Conservation (phyloP, 2,888 invertebrate genomes). For the Drosophila infuscata region DNA sequence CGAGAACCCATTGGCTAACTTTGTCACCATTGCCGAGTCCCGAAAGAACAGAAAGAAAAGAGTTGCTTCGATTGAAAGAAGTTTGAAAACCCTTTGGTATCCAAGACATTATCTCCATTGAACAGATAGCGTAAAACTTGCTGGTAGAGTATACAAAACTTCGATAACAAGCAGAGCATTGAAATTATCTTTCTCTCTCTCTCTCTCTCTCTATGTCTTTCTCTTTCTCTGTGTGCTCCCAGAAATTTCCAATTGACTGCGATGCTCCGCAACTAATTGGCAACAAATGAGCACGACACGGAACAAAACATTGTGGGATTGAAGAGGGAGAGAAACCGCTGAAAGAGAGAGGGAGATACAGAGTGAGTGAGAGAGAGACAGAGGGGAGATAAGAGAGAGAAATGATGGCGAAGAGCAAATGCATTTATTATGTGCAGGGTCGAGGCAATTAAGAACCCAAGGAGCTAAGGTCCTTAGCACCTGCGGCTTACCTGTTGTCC, state of each 20-base stretch:
- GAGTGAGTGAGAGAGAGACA: not conserved
- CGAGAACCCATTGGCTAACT: constrained; percentile 41
- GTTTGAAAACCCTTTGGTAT: constrained; percentile 7
- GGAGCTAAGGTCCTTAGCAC: constrained; percentile 45
- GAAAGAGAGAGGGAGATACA: not conserved
- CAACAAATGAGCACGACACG: constrained; percentile 76
- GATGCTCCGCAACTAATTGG: constrained; percentile 79
- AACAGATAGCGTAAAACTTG: not conserved
- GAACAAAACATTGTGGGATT: constrained; percentile 22
- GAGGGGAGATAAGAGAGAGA: not conserved
- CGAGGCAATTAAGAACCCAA: constrained; percentile 29
- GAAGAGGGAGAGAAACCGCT: not conserved
- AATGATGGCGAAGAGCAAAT: constrained; percentile 24
- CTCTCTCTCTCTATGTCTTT: not conserved
- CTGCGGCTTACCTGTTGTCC: constrained; percentile 28
- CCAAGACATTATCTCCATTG: not conserved
- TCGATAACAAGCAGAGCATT: constrained; percentile 6
- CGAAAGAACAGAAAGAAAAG: constrained; percentile 1
- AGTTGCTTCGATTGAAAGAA: not conserved
- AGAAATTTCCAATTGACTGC: constrained; percentile 79
- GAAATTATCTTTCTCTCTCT: not conserved
- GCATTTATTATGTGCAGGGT: constrained; percentile 58
- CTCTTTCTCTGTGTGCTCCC: constrained; percentile 5
- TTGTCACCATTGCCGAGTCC: constrained; percentile 63
- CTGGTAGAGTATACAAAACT: constrained; percentile 9